Evolutionary conservation across 1,140 invertebrate species (phyloP), one percentile per base, ranked within the genome.

Genomic region (Papilio helenus): DNA sequence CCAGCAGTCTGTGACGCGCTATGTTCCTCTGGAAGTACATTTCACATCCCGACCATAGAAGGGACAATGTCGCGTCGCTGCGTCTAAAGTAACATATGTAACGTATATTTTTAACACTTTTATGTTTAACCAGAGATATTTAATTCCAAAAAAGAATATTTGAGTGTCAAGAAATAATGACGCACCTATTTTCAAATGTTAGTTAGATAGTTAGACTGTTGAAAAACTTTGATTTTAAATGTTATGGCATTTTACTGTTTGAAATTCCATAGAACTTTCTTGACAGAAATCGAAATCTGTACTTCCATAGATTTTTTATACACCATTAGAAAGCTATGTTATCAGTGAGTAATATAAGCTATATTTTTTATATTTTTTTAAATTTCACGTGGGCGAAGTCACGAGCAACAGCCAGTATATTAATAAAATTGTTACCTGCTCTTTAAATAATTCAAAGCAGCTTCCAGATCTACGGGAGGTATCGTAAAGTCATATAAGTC

Each of bases 11-110:
- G 76, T 97, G 94, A 72, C 97, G 95, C 23, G 97, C 96, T 12
- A 98, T 94, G 71, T 96, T 97, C 84, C 96, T 96, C 79, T 97
- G 96, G 87, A 97, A 98, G 91, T 98, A 98, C 26, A 95, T 95
- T 74, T 97, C 96, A 90, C 97, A 97, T 0, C 96, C 96, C 5
- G 96, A 93, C 98, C 98, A 98, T 51, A 97, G 93, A 3, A 94
- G 93, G 10, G 95, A 82, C 80, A 97, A 85, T 39, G 95, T 93
- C 42, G 93, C 94, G 84, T 96, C 96, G 58, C 94, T 95, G 9
- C 90, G 88, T 79, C 95, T 96, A 68, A 29, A 82, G 81, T 79
- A 14, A 46, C 26, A 72, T 55, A 55, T 55, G 8, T 55, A 12
- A 46, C 14, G 0, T 12, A 39, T 39, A 46, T 46, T 46, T 20